Conservation (phyloP, 2,888 invertebrate genomes). For the Cantharis flavilabris region DNA sequence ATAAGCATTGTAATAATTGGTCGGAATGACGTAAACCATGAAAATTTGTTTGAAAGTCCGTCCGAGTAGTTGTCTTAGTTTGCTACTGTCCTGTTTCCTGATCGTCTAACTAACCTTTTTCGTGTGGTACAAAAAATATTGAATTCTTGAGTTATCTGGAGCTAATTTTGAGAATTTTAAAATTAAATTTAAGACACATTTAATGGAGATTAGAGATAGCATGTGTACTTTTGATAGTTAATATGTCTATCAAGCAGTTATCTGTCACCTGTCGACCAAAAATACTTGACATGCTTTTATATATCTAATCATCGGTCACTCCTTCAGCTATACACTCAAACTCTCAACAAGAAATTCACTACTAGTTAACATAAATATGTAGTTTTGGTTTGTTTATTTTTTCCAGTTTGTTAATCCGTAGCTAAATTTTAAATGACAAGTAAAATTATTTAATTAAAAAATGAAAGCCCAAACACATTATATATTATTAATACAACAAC, state of each 20-base stretch:
- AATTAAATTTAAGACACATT: background rate
- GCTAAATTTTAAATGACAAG: background rate
- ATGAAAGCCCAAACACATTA: background rate
- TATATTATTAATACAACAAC: constrained; percentile 1
- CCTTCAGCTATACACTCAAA: background rate
- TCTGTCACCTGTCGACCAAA: constrained; percentile 15
- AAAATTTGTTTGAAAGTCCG: background rate
- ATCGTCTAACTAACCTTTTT: background rate
- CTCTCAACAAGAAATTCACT: background rate
- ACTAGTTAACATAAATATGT: background rate
- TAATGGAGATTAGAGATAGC: constrained; percentile 4
- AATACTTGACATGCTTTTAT: constrained; percentile 10
- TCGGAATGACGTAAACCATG: background rate
- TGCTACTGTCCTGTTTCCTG: background rate
- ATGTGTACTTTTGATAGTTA: constrained; percentile 16
- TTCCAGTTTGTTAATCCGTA: background rate
- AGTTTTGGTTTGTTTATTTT: background rate
- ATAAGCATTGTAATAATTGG: no score
- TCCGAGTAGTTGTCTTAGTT: no score
- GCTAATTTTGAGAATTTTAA: background rate
- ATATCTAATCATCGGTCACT: background rate
- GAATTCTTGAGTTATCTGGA: background rate
- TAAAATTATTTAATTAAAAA: constrained; percentile 5
- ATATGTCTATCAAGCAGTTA: constrained; percentile 13
- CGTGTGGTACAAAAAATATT: background rate